Base-by-base conservation (phyloP, 2,113 vertebrate genomes). In the Oxyura jamaicensis region DNA sequence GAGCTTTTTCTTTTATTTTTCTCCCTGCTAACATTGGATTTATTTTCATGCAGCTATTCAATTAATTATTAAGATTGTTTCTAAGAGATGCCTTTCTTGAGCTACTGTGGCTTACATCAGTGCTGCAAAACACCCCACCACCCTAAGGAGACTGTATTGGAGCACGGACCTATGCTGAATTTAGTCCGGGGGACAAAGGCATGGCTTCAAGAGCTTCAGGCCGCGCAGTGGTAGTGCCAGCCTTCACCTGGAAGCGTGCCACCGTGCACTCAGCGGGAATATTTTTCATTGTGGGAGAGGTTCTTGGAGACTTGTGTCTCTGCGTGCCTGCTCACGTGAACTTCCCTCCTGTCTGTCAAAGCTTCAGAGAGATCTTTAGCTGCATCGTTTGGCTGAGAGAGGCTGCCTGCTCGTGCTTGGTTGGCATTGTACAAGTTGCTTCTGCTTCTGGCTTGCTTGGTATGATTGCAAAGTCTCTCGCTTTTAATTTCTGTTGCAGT, bases 261-360 rank as follows among this genome's bases (percentile, higher is more conserved):
- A 3, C 42, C 10, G 0, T 52, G 46, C 41, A 50, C 44, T 62
- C 29, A 36, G 13, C 18, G 42, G 33, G 42, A 69, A 12, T 65
- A 10, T 23, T 44, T 50, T 67, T 75, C 36, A 8, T 71, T 1
- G 1, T 11, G 52, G 74, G 36, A 59, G 33, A 31, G 11, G 5
- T 19, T 78, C 36, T 39, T 9, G 1, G 41, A 22, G 7, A 5
- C 13, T 39, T 36, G 6, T 69, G 26, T 26, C 8, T 39, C 69
- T 75, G 46, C 28, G 36, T 8, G 33, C 29, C 42, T 58, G 25
- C 21, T 6, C 2, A 5, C 42, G 26, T 0, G 18, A 0, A 25
- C 23, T 52, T 72, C 26, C 46, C 58, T 53, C 21, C 2, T 41
- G 33, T 35, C 58, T 53, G 44, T 31, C 48, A 18, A 41, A 71